Percentiles rank a stretch among this genome's conserved stretches.
These are phyloP conservation scores for Cygnus olor DNA, from an alignment of 2,797 vertebrate species.

Conservation along the genomic window DNA sequence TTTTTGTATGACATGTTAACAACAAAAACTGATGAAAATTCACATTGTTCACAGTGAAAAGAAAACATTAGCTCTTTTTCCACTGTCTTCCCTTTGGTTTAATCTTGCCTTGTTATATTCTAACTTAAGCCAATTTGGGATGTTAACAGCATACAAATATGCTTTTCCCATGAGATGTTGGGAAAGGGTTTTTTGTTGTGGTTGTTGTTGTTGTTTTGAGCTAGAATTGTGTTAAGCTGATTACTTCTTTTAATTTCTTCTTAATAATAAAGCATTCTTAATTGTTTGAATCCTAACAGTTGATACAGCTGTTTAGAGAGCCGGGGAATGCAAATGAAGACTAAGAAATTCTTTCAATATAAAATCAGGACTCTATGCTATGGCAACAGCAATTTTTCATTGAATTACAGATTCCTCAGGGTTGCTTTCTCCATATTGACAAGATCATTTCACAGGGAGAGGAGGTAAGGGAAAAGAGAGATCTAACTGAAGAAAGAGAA, in stretches of 20 bases:
- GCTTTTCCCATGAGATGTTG: not conserved
- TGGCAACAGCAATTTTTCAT: conserved; percentile 76
- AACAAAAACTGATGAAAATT: conserved; percentile 26
- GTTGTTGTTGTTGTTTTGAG: not conserved
- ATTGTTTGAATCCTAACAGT: conserved; percentile 40
- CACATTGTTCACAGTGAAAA: conserved; percentile 33
- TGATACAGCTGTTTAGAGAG: not conserved
- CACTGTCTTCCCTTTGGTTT: not conserved
- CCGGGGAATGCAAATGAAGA: conserved; percentile 28
- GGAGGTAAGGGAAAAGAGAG: conserved; percentile 39
- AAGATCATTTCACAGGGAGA: conserved; percentile 45
- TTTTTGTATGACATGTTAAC: not conserved
- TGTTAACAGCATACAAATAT: conserved; percentile 31
- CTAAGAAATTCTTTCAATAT: not conserved
- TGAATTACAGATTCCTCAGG: conserved; percentile 46
- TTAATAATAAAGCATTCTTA: conserved; percentile 39
- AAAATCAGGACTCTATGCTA: conserved; percentile 67
- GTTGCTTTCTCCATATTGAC: conserved; percentile 63
- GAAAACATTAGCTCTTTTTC: not conserved
- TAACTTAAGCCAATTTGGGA: conserved; percentile 35
- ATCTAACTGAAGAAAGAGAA: conserved; percentile 33
- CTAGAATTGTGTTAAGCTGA: conserved; percentile 44
- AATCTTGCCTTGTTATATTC: conserved; percentile 23
- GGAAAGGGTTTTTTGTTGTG: not conserved
- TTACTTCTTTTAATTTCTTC: conserved; percentile 25